Evolutionary conservation across 2,888 invertebrate genomes (phyloP).

Genomic region (Beris morrisii): DNA sequence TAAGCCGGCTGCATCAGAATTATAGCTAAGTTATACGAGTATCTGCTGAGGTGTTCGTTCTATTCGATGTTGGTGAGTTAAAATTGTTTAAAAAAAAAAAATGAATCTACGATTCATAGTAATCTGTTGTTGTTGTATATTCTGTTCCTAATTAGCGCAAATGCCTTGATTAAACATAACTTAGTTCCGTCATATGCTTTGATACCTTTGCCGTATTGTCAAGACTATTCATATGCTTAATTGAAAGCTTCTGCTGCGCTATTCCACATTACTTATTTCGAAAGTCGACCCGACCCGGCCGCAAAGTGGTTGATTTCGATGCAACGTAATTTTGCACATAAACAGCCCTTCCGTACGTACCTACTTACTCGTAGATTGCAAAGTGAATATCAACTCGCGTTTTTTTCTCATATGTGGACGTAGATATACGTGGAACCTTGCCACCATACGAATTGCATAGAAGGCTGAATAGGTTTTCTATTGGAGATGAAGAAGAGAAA

Average conservation of each 20-base stretch:
- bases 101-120: neutral
- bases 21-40: too few species aligned
- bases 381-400: too few species aligned
- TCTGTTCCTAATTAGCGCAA: constrained; percentile 38
- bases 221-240: neutral
- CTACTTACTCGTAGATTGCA: neutral
- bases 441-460: neutral
- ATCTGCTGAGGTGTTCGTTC: too few species aligned
- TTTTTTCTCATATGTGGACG: too few species aligned
- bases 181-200: constrained; percentile 33
- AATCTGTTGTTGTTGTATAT: neutral
- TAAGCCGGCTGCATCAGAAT: too few species aligned
- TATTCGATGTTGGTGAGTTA: neutral
- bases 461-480: neutral
- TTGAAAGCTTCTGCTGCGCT: constrained; percentile 6
- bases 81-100: neutral
- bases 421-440: neutral
- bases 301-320: neutral
- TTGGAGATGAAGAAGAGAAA: constrained; percentile 11
- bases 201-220: constrained; percentile 1
- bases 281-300: neutral
- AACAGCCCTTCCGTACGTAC: neutral
- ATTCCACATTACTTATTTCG: constrained; percentile 4
- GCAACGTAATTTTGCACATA: neutral
- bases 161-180: constrained; percentile 38